Conservation (phyloP, 1,140 invertebrate genomes). For the Diuraphis noxia region DNA sequence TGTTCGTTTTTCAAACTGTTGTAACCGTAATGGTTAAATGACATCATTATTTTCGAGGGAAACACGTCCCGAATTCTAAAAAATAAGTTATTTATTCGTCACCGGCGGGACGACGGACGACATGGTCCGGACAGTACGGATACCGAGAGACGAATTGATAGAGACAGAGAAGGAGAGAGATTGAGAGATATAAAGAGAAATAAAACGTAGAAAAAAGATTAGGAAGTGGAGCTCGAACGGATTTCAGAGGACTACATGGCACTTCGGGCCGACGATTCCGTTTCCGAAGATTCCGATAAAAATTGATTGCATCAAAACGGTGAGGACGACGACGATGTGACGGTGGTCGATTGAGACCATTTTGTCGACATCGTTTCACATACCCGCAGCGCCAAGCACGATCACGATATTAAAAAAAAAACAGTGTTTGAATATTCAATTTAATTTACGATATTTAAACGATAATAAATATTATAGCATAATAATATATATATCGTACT, state of each 20-base stretch:
- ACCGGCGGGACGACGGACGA: neutral
- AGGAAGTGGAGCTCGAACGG: neutral
- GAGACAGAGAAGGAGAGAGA: neutral
- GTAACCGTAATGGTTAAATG: constrained; percentile 41
- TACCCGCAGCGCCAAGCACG: neutral
- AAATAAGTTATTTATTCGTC: neutral
- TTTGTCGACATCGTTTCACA: neutral
- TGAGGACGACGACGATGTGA: neutral
- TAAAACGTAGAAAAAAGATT: neutral
- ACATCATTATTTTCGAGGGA: constrained; percentile 17
- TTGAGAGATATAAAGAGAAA: neutral
- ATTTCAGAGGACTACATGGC: constrained; percentile 44
- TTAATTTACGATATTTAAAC: neutral
- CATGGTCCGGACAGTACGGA: neutral
- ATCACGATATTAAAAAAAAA: neutral
- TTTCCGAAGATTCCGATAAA: neutral
- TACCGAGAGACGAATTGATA: neutral
- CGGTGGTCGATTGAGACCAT: neutral
- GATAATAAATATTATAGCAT: neutral
- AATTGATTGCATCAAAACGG: constrained; percentile 5
- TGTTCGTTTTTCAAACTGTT: constrained; percentile 40
- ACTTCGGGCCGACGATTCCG: neutral
- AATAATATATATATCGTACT: neutral
- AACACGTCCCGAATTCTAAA: neutral
- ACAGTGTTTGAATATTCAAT: neutral